Base-by-base conservation (phyloP, 2,888 invertebrate species). In the Eretmocerus hayati region DNA sequence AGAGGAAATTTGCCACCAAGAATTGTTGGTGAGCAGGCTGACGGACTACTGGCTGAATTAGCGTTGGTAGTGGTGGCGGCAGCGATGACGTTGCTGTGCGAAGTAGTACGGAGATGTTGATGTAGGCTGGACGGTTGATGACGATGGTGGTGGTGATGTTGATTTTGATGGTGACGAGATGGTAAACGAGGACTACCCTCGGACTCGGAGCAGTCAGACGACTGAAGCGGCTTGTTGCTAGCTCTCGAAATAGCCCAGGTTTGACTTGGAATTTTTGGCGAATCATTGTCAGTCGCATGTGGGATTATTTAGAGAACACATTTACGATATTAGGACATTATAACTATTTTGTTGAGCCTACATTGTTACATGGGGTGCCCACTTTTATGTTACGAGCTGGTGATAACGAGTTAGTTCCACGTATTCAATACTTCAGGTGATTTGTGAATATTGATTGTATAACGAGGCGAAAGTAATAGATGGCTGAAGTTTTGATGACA, bases 161-260 rank as follows among this genome's bases (percentile, higher is more conserved):
- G 44, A 26, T 49, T 45, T 18, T 46, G 38, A 18, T 32, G 42
- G 5, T 48, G 46, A 18, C 30, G 57, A 23, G 63, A 52, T 47
- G 60, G 55, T 42, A 62, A 26, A 23, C 62, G 62, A 43, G 59
- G 52, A 57, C 62, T 64, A 48, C 63, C 60, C 46, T 70, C 67
- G 53, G 59, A 53, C 50, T 67, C 65, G 23, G 61, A 59, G 49
- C 53, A 58, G 47, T 64, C 65, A 37, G 55, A 51, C 36, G 42
- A 44, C 19, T 48, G 47, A 11, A 20, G 11, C 39, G n/a, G n/a
- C n/a, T n/a, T n/a, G n/a, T 49, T 54, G 32, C 38, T 48, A 39
- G 39, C 20, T 44, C 39, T 51, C 51, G 49, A 52, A 54, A 43
- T 54, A 51, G 63, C 30, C 22, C 32, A 39, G 11, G 33, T 38